Conservation (phyloP, 1,140 invertebrate species). For the Geopemphigus sp. region DNA sequence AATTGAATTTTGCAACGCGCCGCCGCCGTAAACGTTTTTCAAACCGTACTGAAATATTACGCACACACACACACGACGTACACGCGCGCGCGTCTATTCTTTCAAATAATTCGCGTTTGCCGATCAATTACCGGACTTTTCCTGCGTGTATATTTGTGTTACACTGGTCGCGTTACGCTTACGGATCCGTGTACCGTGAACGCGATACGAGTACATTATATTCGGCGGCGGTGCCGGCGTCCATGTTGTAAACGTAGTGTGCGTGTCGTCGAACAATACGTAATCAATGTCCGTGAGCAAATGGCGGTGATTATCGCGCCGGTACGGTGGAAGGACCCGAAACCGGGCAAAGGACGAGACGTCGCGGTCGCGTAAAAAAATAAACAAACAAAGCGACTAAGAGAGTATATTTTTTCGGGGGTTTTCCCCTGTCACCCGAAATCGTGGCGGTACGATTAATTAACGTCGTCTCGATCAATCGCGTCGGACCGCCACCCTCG, state of each 20-base stretch:
- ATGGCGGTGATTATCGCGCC: neutral
- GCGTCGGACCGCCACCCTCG: no score
- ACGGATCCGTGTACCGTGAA: neutral
- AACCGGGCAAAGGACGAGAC: neutral
- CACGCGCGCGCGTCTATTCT: neutral
- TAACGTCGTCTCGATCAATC: no score
- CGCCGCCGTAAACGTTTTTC: neutral
- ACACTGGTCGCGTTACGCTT: neutral
- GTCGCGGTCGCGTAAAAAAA: no score
- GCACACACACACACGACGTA: neutral
- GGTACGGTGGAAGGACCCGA: neutral
- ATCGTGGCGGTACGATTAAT: no score
- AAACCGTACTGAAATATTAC: neutral
- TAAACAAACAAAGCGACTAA: no score
- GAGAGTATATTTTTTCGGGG: no score
- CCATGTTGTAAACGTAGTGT: neutral
- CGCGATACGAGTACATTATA: neutral
- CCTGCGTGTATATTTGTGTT: neutral
- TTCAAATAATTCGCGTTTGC: neutral
- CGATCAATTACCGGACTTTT: neutral
- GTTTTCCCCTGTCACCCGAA: no score
- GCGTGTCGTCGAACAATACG: neutral
- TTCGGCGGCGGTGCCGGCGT: neutral
- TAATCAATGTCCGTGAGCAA: conserved; percentile 14
- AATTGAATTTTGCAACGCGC: conserved; percentile 1